A percentile compares a stretch with the other conserved stretches of the same genome.
Evolutionary conservation across 2,888 invertebrate species (phyloP).

Genomic region (Oligia strigilis): DNA sequence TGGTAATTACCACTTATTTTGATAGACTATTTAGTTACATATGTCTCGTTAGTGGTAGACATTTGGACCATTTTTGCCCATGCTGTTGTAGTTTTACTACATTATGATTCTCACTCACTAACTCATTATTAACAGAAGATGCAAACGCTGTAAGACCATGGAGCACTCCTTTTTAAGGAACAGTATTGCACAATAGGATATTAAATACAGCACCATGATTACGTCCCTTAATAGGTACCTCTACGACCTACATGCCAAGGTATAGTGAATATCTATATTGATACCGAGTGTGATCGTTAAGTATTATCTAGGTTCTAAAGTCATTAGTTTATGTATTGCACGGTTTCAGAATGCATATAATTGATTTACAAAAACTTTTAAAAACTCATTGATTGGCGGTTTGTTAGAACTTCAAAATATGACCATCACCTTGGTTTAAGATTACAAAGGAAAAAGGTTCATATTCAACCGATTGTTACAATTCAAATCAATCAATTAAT

Average conservation of each 20-base stretch:
- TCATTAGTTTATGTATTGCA: conserved; percentile 29
- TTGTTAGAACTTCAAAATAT: background rate
- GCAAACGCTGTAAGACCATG: background rate
- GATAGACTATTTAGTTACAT: background rate
- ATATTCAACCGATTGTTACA: background rate
- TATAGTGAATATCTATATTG: background rate
- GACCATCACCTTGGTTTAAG: background rate
- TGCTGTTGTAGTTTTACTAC: background rate
- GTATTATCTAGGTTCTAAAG: conserved; percentile 3
- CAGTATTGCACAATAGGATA: background rate
- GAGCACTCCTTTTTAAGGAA: background rate
- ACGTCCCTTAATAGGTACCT: background rate
- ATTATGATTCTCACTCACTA: too few relatives aligned
- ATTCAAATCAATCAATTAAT: background rate
- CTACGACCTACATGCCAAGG: too few relatives aligned
- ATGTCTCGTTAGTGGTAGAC: background rate
- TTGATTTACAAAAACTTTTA: background rate
- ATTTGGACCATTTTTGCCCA: background rate
- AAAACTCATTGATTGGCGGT: background rate
- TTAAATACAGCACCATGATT: background rate
- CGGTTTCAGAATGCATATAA: background rate
- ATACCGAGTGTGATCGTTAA: background rate
- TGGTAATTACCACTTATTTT: background rate
- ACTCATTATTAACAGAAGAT: background rate
- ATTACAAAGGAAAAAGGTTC: background rate